Conservation (phyloP, 2,888 invertebrate genomes). For the Pterostichus niger region DNA sequence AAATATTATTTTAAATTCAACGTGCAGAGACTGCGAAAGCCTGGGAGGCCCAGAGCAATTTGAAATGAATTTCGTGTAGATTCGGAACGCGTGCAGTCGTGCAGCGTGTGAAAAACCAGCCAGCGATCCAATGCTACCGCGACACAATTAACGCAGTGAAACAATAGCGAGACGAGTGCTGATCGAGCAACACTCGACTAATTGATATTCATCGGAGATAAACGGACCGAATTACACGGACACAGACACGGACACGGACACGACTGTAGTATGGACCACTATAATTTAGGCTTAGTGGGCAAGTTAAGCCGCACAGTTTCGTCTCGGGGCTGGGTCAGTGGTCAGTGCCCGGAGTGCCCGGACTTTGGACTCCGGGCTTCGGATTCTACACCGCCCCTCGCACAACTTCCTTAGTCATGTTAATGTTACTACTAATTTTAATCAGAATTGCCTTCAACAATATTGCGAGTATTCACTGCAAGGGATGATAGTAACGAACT, state of each 20-base stretch:
- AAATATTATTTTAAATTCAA: constrained; percentile 35
- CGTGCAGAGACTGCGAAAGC: background rate
- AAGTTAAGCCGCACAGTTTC: constrained; percentile 70
- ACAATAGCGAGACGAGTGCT: constrained; percentile 32
- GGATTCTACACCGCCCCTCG: constrained; percentile 66
- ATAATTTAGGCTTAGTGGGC: constrained; percentile 74
- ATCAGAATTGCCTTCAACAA: too few relatives aligned
- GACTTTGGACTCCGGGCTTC: constrained; percentile 68
- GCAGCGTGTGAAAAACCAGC: constrained; percentile 9
- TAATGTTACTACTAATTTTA: constrained; percentile 71
- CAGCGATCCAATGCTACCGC: background rate
- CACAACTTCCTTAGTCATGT: constrained; percentile 73
- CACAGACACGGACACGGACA: constrained; percentile 64
- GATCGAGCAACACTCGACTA: constrained; percentile 67
- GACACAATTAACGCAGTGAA: constrained; percentile 54
- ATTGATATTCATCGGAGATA: constrained; percentile 73
- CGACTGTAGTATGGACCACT: constrained; percentile 70
- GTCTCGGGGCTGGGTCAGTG: background rate
- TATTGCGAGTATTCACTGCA: too few relatives aligned
- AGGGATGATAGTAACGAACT: too few relatives aligned
- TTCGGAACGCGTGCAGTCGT: too few relatives aligned
- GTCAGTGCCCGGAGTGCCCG: constrained; percentile 6
- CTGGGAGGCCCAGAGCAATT: constrained; percentile 4
- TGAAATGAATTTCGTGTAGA: constrained; percentile 13
- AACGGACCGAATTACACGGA: constrained; percentile 71